These are phyloP conservation scores for Adoxophyes honmai DNA, from an alignment of 1,140 invertebrate genomes.

Conservation along the genomic window DNA sequence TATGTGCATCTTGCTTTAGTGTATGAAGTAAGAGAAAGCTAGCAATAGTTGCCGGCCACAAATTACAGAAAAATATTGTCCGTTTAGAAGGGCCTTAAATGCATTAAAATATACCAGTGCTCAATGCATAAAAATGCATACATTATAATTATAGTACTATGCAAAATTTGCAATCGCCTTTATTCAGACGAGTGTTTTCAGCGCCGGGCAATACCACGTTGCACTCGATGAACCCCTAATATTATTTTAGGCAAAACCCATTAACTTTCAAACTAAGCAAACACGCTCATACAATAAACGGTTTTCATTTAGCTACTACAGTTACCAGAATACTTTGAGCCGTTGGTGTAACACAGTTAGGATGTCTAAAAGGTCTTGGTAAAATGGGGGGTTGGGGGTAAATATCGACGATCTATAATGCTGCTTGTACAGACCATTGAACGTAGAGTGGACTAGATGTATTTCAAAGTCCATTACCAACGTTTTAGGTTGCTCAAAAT, in stretches of 20 bases:
- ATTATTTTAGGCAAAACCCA: slow-evolving; percentile 11
- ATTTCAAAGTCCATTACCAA: slow-evolving; percentile 7
- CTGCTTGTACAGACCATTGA: background rate
- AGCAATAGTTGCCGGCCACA: too few species aligned
- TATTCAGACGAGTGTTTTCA: too few species aligned
- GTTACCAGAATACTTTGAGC: background rate
- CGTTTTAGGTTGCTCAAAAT: too few species aligned
- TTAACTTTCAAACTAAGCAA: slow-evolving; percentile 6
- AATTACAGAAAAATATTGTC: too few species aligned
- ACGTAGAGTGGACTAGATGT: background rate
- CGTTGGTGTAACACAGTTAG: background rate
- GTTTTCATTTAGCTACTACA: slow-evolving; percentile 2
- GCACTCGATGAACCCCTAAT: background rate
- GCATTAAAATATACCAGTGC: too few species aligned
- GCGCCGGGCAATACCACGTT: too few species aligned
- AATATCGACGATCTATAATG: slow-evolving; percentile 10
- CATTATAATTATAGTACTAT: too few species aligned
- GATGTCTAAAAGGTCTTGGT: background rate
- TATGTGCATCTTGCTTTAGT: too few species aligned
- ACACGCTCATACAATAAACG: slow-evolving; percentile 7
- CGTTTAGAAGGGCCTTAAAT: too few species aligned
- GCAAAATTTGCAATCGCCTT: too few species aligned
- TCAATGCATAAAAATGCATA: too few species aligned
- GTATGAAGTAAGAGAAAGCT: too few species aligned
- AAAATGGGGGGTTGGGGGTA: background rate